Base-by-base conservation (phyloP, 2,888 invertebrate species). In the Cryptocephalus moraei region DNA sequence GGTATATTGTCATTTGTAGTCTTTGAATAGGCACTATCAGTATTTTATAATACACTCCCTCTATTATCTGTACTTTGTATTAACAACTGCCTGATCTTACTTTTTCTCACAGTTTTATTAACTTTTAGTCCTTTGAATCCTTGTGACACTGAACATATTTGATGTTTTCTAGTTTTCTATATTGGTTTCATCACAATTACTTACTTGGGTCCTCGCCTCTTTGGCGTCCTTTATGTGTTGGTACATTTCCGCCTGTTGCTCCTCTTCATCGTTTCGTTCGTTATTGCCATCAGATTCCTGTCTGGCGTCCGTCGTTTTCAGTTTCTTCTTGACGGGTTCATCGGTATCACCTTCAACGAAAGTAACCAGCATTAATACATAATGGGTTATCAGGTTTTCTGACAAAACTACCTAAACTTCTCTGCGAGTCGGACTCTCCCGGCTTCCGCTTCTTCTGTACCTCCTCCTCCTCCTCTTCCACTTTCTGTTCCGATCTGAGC, bases 211-310 rank as follows among this genome's bases (percentile, higher is more conserved):
- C 62, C 88, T 75, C 61, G 88, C 84, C 49, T 81, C 78, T 50
- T 85, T 83, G 0, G 86, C 81, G 55, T 90, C 84, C 60, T 85
- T 84, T 2, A 93, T 84, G 64, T 93, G 92, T 64, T 92, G 86
- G 69, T 84, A 91, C 51, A 86, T 78, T 49, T 71, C 70, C 38
- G 69, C 64, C 33, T 68, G 63, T 14, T 71, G 2, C 70, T 74
- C 73, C 0, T 73, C 69, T 9, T 72, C 62, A 8, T 68, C 63
- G n/a, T 44, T 33, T 10, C 39, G 70, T 12, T 78, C 72, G 41
- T 69, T 65, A 4, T 71, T 67, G 32, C 12, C 12, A 13, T 67
- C 57, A 13, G 12, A 13, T 4, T 33, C 34, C 9, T 31, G 14
- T 43, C 73, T 69, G 54, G 66, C 62, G 42, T 78, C 73, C 40